A percentile compares a stretch with the other conserved stretches of the same genome.
phyloP scores from a whole-genome alignment of 92 coral and sea anemone genomes.

The Virgularia gustaviana region DNA sequence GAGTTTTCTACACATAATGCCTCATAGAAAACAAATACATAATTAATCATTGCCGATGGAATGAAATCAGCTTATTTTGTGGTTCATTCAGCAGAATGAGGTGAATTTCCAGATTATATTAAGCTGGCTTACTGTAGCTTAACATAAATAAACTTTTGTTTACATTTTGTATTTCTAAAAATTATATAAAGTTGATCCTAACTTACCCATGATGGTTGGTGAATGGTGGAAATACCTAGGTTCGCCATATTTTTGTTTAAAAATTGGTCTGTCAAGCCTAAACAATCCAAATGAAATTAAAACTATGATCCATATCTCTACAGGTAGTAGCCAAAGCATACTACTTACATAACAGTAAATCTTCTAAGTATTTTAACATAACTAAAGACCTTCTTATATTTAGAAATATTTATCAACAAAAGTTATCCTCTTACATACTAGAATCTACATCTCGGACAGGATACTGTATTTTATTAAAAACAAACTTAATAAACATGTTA shows the following conservation, averaged over 20 bases:
- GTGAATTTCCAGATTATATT: too few species aligned
- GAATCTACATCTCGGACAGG: too few species aligned
- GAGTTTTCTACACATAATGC: neutral
- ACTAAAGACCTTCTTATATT: neutral
- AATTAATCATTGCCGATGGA: too few species aligned
- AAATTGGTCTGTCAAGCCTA: neutral
- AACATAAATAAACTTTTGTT: neutral
- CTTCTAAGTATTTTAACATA: neutral
- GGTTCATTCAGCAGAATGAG: too few species aligned
- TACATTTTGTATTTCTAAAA: neutral
- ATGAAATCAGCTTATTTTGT: too few species aligned
- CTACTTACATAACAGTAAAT: too few species aligned
- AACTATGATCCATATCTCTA: too few species aligned
- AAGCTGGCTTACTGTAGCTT: neutral
- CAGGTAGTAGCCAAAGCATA: too few species aligned
- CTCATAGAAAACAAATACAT: too few species aligned
- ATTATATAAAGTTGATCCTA: neutral
- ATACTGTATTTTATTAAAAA: neutral
- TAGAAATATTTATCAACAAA: neutral
- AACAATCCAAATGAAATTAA: neutral
- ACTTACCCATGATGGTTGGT: slow-evolving; percentile 19
- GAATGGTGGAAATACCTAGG: slow-evolving; percentile 29
- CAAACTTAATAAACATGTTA: neutral
- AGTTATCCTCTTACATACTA: neutral
- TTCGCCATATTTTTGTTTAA: slow-evolving; percentile 14